Percentiles rank a stretch among this genome's conserved stretches.
phyloP scores from a whole-genome alignment of 2,113 vertebrate species.

The Actenoides hombroni region DNA sequence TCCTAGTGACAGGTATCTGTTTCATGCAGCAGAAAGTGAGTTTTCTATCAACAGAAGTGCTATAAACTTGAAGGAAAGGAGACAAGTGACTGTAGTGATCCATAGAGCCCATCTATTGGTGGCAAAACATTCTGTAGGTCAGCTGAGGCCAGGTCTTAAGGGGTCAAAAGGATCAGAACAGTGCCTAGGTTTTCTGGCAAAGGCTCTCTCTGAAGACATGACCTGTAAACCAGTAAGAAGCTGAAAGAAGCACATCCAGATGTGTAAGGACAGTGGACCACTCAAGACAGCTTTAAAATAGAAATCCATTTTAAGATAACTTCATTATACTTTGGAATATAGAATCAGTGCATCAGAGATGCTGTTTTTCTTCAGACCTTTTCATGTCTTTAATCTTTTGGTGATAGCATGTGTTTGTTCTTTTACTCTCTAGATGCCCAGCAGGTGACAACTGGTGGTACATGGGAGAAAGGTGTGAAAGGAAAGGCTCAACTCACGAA shows the following conservation, averaged over 20 bases:
- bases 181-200: neutral
- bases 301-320: neutral
- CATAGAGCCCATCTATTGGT: neutral
- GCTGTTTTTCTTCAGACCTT: neutral
- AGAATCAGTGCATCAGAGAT: neutral
- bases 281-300: neutral
- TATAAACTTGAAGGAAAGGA: neutral
- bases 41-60: neutral
- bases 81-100: neutral
- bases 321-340: neutral
- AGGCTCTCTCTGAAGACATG: neutral
- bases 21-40: neutral
- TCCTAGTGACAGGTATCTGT: neutral
- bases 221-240: neutral
- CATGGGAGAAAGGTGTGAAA: constrained; percentile 82
- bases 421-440: constrained; percentile 76
- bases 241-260: neutral
- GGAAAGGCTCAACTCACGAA: constrained; percentile 74
- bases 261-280: neutral
- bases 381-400: neutral
- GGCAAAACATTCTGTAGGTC: neutral
- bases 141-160: neutral
- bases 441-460: constrained; percentile 87
- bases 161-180: neutral
- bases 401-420: neutral